These are phyloP conservation scores for Catocala sponsa DNA, from an alignment of 2,888 invertebrate species.

Conservation along the genomic window DNA sequence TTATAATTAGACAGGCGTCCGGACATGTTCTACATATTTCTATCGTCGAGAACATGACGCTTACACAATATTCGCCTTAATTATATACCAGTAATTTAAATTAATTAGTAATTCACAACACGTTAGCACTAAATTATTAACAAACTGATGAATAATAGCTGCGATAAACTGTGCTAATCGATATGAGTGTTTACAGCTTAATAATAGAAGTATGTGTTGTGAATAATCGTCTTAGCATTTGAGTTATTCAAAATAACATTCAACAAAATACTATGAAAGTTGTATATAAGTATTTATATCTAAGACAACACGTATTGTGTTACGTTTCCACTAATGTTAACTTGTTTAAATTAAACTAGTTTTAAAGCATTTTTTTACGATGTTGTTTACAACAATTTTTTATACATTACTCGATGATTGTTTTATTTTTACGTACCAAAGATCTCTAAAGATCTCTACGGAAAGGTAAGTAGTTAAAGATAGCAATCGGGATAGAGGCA, in stretches of 20 bases:
- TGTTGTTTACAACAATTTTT: too few relatives aligned
- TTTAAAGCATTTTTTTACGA: too few relatives aligned
- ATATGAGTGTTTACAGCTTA: slow-evolving; percentile 5
- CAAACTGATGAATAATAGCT: slow-evolving; percentile 6
- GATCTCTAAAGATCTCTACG: too few relatives aligned
- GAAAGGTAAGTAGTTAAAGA: too few relatives aligned
- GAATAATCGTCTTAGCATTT: slow-evolving; percentile 1
- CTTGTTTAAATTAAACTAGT: too few relatives aligned
- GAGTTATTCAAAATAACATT: not conserved
- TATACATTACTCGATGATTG: too few relatives aligned
- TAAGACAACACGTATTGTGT: not conserved
- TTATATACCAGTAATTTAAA: slow-evolving; percentile 31
- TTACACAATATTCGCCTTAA: slow-evolving; percentile 28
- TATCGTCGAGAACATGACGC: slow-evolving; percentile 37
- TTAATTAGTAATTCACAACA: slow-evolving; percentile 33
- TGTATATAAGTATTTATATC: too few relatives aligned
- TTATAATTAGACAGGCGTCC: slow-evolving; percentile 67
- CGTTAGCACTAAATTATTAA: slow-evolving; percentile 20
- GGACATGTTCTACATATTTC: slow-evolving; percentile 59
- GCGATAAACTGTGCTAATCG: slow-evolving; percentile 3
- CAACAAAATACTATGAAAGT: too few relatives aligned
- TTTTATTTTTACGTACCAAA: too few relatives aligned
- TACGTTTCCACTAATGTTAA: too few relatives aligned
- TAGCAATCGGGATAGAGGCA: too few relatives aligned
- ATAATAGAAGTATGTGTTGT: not conserved